These are phyloP conservation scores for Okamejei kenojei DNA, from an alignment of 2,797 vertebrate genomes.

Conservation along the genomic window DNA sequence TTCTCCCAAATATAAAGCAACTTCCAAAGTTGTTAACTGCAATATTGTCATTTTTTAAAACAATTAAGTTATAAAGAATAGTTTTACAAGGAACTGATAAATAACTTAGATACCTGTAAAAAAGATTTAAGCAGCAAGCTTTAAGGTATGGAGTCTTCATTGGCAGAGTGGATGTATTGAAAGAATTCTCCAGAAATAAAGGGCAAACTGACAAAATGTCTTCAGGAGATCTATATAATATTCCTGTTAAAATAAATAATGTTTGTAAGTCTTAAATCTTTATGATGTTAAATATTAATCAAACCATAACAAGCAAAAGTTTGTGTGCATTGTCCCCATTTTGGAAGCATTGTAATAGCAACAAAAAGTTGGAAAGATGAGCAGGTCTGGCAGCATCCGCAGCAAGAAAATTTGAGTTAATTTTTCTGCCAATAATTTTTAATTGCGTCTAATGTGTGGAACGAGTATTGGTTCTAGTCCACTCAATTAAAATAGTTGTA, in stretches of 20 bases:
- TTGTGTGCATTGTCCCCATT: neutral
- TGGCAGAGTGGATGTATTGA: slow-evolving; percentile 5
- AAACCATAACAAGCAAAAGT: neutral
- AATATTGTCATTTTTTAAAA: neutral
- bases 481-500: neutral
- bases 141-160: neutral
- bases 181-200: slow-evolving; percentile 21
- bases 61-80: neutral
- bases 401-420: no score
- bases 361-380: neutral
- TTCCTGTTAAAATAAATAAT: slow-evolving; percentile 30
- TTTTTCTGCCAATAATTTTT: no score
- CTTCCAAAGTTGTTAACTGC: neutral
- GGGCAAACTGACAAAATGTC: neutral
- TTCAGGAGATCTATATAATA: neutral
- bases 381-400: neutral
- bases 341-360: neutral
- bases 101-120: neutral
- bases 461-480: neutral
- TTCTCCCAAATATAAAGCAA: neutral
- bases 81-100: neutral
- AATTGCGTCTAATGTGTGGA: neutral
- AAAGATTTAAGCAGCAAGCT: slow-evolving; percentile 20
- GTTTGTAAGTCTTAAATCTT: neutral
- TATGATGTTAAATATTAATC: neutral